Evolutionary conservation across 2,797 vertebrate species (phyloP).

Genomic region (Phataginus tricuspis): DNA sequence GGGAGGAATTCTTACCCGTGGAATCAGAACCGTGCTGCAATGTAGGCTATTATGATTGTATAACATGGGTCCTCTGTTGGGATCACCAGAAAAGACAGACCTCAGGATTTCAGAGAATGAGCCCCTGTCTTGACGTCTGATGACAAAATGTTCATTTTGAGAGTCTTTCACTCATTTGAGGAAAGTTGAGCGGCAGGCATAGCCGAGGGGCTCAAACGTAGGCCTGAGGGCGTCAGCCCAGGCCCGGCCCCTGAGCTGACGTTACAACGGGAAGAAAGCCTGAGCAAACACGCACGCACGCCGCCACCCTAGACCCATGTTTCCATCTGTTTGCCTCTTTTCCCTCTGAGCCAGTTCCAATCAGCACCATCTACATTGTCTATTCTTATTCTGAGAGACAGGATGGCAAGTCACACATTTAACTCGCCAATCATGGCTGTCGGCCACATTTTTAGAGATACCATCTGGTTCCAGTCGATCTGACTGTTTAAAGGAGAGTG

Average conservation of each 20-base stretch:
- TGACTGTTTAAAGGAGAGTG: not conserved
- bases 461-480: conserved; percentile 58
- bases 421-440: not conserved
- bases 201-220: not conserved
- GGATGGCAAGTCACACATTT: not conserved
- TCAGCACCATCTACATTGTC: not conserved
- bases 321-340: not conserved
- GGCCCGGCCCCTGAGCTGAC: too few species aligned
- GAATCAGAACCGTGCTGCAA: too few species aligned
- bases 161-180: not conserved
- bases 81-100: not conserved
- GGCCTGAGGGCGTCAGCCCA: not conserved
- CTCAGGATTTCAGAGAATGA: not conserved
- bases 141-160: not conserved
- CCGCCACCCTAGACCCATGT: not conserved
- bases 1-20: not conserved
- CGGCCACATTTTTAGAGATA: not conserved
- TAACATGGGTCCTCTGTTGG: not conserved
- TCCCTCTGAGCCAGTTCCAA: not conserved
- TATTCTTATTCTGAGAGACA: conserved; percentile 2
- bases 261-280: accelerated
- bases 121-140: not conserved
- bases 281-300: not conserved
- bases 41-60: too few species aligned
- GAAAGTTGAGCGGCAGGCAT: not conserved